Base-by-base conservation (phyloP, 2,888 invertebrate genomes). In the Spicauda simplicius region DNA sequence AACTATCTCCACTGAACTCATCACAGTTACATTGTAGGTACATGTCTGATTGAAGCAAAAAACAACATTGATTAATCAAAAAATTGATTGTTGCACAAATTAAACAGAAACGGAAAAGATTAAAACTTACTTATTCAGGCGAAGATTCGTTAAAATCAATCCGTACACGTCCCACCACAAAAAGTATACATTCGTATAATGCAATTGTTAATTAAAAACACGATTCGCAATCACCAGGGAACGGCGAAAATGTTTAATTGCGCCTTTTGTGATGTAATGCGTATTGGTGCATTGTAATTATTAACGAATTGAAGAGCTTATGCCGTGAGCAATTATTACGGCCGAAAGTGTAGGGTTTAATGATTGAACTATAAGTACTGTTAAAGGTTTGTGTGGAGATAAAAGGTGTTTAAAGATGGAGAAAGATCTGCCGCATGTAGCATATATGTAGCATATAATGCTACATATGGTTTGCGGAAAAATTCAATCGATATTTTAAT, bases 161-260 rank as follows among this genome's bases (percentile, higher is more conserved):
- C 16, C 30, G 59, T 66, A 60, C 55, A 66, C 60, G 18, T 60
- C 7, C 59, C 30, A 52, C 65, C 65, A n/a, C 65, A 54, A 45
- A 48, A 66, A 66, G 48, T 66, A 50, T 60, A 60, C 54, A 60
- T 54, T 16, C 66, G 66, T 67, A 56, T 67, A 67, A 67, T 67
- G 67, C 66, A 56, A 60, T 66, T 66, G 55, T 66, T 66, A 66
- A 66, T 66, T 66, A 66, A 66, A 66, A 60, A 66, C 60, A 54
- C 41, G 60, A 66, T 25, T 60, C 66, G 66, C 60, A 60, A 66
- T 66, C 66, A 66, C 66, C 60, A 30, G 50, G 45, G 30, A 55
- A 48, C 53, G 33, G 30, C 54, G 63, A 56, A 67, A 55, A 67
- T 66, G 60, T 61, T 67, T 66, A 60, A 66, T 66, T 60, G 66